These are phyloP conservation scores for Heliocidaris erythrogramma DNA, from an alignment of 35 echinoderm and acorn worm genomes.

Conservation along the genomic window DNA sequence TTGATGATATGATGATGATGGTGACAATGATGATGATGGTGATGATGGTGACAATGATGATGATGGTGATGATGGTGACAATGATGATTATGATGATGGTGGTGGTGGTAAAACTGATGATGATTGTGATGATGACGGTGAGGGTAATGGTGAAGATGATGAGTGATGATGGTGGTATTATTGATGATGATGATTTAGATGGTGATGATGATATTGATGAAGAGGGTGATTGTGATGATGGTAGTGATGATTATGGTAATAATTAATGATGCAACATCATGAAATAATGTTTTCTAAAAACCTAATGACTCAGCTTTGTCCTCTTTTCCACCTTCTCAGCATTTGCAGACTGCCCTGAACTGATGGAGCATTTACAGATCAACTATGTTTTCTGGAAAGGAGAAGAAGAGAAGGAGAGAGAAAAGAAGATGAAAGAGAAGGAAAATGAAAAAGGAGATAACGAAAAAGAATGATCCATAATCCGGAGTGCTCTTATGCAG, in stretches of 20 bases:
- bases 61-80: neutral
- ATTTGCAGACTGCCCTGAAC: constrained; percentile 86
- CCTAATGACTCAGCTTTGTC: neutral
- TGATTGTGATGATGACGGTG: too few relatives aligned
- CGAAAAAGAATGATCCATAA: constrained; percentile 22
- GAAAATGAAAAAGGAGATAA: constrained; percentile 46
- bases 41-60: neutral
- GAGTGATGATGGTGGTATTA: too few relatives aligned
- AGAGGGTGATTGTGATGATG: too few relatives aligned
- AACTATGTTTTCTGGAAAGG: constrained; percentile 97
- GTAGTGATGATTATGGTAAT: too few relatives aligned
- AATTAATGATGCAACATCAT: too few relatives aligned
- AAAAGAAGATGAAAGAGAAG: constrained; percentile 56
- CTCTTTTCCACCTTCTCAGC: constrained; percentile 47
- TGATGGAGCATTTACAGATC: constrained; percentile 84
- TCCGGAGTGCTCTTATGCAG: neutral
- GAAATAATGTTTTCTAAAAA: neutral
- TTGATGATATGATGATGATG: too few relatives aligned
- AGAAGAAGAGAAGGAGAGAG: constrained; percentile 78
- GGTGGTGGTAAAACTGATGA: too few relatives aligned
- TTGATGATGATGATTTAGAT: too few relatives aligned
- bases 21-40: neutral
- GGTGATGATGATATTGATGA: too few relatives aligned
- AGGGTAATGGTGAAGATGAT: too few relatives aligned
- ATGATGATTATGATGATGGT: neutral